phyloP scores from a whole-genome alignment of 1,140 invertebrate species.

The Hyphantria cunea region DNA sequence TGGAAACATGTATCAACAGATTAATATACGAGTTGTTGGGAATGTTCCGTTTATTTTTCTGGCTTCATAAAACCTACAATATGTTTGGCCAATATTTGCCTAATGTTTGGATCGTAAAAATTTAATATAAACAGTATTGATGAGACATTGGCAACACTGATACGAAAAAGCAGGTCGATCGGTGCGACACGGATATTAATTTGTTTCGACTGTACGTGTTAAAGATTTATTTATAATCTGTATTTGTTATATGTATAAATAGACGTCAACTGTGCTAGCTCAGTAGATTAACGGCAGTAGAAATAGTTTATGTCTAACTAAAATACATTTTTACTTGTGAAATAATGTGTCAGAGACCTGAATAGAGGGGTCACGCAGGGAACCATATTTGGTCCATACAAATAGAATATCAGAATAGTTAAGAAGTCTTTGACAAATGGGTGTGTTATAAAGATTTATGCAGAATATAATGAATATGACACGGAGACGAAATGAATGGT shows the following conservation, averaged over 20 bases:
- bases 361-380: not conserved
- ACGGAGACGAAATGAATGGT: too few species aligned
- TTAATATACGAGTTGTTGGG: slow-evolving; percentile 14
- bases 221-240: slow-evolving; percentile 4
- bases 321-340: not conserved
- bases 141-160: slow-evolving; percentile 10
- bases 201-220: not conserved
- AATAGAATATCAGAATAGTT: not conserved
- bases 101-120: slow-evolving; percentile 12
- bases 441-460: too few species aligned
- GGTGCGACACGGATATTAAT: not conserved
- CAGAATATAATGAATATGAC: too few species aligned
- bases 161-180: not conserved
- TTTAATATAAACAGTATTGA: slow-evolving; percentile 9
- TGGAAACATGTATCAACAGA: slow-evolving; percentile 19
- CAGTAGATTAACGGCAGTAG: not conserved
- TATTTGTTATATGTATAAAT: not conserved
- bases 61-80: slow-evolving; percentile 11
- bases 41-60: slow-evolving; percentile 14
- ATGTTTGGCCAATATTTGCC: slow-evolving; percentile 11
- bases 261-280: not conserved
- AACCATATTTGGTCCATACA: not conserved
- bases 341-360: not conserved
- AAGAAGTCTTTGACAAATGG: too few species aligned
- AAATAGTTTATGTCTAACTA: not conserved